Conservation (phyloP, 1,140 invertebrate species). For the Drosophila miranda region DNA sequence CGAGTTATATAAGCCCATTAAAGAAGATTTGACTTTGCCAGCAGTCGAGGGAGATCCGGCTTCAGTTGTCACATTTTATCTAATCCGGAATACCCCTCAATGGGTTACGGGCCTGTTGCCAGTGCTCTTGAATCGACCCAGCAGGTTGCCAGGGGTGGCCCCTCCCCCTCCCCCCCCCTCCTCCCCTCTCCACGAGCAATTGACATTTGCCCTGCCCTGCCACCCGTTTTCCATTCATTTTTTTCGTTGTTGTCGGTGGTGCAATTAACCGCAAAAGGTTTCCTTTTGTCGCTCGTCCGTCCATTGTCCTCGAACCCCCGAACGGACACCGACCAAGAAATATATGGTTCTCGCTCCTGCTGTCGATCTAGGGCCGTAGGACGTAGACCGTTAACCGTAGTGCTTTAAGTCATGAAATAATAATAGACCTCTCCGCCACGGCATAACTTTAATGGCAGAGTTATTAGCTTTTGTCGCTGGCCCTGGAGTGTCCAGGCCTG, state of each 20-base stretch:
- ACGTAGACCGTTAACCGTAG: slow-evolving; percentile 28
- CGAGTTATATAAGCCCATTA: too few species aligned
- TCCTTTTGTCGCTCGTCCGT: slow-evolving; percentile 73
- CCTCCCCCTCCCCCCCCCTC: not conserved
- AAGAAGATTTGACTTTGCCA: too few species aligned
- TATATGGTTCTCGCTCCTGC: slow-evolving; percentile 4
- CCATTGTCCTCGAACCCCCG: not conserved
- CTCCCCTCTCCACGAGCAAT: slow-evolving; percentile 37
- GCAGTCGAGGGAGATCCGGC: not conserved
- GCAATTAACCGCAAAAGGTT: slow-evolving; percentile 79
- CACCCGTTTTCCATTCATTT: slow-evolving; percentile 7
- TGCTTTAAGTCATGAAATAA: slow-evolving; percentile 73
- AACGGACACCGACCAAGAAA: slow-evolving; percentile 41
- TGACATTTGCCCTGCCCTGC: slow-evolving; percentile 64
- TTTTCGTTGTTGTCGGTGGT: slow-evolving; percentile 38
- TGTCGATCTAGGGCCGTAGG: not conserved
- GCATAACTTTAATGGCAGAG: slow-evolving; percentile 62
- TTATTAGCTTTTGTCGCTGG: slow-evolving; percentile 67
- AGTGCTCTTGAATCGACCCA: slow-evolving; percentile 30
- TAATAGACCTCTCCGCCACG: slow-evolving; percentile 43
- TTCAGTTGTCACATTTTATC: slow-evolving; percentile 12
- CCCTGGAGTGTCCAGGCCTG: slow-evolving; percentile 29
- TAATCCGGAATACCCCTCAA: slow-evolving; percentile 26
- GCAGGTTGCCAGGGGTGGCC: slow-evolving; percentile 50
- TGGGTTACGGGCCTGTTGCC: slow-evolving; percentile 24